Evolutionary conservation across 2,888 invertebrate genomes (phyloP), one percentile per base, ranked within the genome.

Genomic region (Philonicus albiceps): DNA sequence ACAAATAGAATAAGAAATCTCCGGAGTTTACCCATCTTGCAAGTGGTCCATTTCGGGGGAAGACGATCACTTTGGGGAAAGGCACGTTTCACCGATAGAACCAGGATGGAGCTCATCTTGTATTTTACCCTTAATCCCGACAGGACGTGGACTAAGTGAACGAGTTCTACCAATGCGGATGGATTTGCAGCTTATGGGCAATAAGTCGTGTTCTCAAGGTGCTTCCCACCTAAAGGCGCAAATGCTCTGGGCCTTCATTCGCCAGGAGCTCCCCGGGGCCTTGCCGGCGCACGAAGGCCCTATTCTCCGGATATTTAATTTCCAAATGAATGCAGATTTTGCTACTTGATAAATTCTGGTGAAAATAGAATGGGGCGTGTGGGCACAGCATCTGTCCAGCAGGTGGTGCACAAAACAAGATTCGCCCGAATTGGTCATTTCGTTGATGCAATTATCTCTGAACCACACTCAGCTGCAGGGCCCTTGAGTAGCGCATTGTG

Each of bases 141-240:
- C 30, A 55, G 34, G 55, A 55, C 55, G 34, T 81, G 37, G 31
- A 64, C 16, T 19, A 78, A 30, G 43, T 27, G 19, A 37, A 40
- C 16, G 19, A 19, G 31, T 81, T 55, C 31, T 30, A 19, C 55
- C 81, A 31, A 81, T 81, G 55, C 81, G 64, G 55, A 81, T 53
- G 81, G 81, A 81, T 81, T 81, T 81, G 81, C 13, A 81, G 81
- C 81, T 55, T 31, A 53, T 22, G 40, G 81, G 81, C 81, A 81
- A 81, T 81, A 81, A 81, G 81, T 81, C 64, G 27, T 81, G 19
- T 64, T 31, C 81, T 81, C 31, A 81, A 81, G 49, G 80, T 55
- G 30, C 49, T 80, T 40, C 13, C 13, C 49, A 49, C 4, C 3
- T 3, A 27, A 13, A 31, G 55, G 27, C 11, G 19, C 74, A 13